phyloP scores from a whole-genome alignment of 2,888 invertebrate species.

The Meliscaeva auricollis region DNA sequence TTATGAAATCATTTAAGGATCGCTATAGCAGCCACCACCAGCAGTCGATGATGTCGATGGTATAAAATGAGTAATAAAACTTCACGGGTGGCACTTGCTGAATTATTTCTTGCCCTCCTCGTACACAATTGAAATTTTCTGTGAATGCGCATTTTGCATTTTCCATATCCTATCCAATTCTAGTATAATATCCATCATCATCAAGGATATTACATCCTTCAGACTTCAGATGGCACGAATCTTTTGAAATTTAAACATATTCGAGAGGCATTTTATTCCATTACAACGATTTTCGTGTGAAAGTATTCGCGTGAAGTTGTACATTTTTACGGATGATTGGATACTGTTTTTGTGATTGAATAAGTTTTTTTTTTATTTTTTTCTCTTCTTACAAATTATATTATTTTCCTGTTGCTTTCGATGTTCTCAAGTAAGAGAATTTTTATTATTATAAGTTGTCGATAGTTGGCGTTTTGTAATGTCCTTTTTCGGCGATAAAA shows the following conservation, averaged over 20 bases:
- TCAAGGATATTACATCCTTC: conserved; percentile 38
- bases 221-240: conserved; percentile 42
- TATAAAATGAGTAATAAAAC: conserved; percentile 32
- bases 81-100: conserved; percentile 73
- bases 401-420: conserved; percentile 11
- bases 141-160: conserved; percentile 69
- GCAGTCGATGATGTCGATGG: background rate
- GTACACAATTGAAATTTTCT: conserved; percentile 22
- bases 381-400: background rate
- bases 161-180: conserved; percentile 8
- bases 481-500: conserved; percentile 41
- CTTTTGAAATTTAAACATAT: conserved; percentile 15
- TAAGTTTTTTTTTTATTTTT: no score
- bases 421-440: conserved; percentile 39
- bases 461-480: conserved; percentile 69
- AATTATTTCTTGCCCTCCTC: conserved; percentile 39
- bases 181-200: background rate
- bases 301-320: conserved; percentile 69
- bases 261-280: conserved; percentile 65
- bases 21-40: conserved; percentile 53
- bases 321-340: conserved; percentile 76
- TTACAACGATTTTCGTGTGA: conserved; percentile 75
- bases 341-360: conserved; percentile 40
- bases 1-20: conserved; percentile 45
- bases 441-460: conserved; percentile 3